phyloP scores from a whole-genome alignment of 2,888 invertebrate genomes.

The Eledona agricola region DNA sequence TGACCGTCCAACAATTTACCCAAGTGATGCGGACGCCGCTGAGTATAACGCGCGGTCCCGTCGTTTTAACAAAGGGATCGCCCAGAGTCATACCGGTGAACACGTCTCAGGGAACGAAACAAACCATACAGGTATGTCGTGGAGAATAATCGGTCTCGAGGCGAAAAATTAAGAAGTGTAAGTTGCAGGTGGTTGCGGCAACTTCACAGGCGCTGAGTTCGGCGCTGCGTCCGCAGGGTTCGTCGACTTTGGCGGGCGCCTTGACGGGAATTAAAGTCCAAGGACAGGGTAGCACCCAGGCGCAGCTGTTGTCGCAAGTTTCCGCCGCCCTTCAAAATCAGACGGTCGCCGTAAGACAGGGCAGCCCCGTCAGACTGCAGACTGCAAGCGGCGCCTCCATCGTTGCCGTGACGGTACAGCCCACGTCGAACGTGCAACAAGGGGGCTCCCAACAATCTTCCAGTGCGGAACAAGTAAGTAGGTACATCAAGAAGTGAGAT shows the following conservation, averaged over 20 bases:
- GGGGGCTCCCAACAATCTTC: conserved; percentile 47
- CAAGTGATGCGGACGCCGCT: conserved; percentile 68
- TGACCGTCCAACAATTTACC: conserved; percentile 79
- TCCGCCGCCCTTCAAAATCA: conserved; percentile 66
- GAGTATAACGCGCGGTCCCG: conserved; percentile 66
- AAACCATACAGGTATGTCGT: conserved; percentile 66
- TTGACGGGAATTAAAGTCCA: conserved; percentile 65
- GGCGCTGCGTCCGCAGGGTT: conserved; percentile 64
- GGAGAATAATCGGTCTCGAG: too few relatives aligned
- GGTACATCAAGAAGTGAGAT: conserved; percentile 53
- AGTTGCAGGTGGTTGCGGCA: conserved; percentile 68
- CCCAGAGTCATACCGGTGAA: conserved; percentile 74
- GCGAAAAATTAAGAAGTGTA: too few relatives aligned
- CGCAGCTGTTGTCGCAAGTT: conserved; percentile 67
- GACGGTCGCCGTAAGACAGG: conserved; percentile 62
- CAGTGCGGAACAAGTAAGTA: conserved; percentile 57
- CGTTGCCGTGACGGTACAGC: conserved; percentile 68
- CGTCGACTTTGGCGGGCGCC: conserved; percentile 63
- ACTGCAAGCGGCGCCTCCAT: conserved; percentile 63
- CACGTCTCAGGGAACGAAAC: conserved; percentile 66
- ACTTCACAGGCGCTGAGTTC: conserved; percentile 65
- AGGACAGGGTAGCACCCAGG: conserved; percentile 54
- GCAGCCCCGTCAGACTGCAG: conserved; percentile 69
- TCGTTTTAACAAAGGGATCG: conserved; percentile 70
- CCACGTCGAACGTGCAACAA: conserved; percentile 48